Evolutionary conservation across 2,113 vertebrate genomes (phyloP).

Genomic region (Lutjanus erythropterus): DNA sequence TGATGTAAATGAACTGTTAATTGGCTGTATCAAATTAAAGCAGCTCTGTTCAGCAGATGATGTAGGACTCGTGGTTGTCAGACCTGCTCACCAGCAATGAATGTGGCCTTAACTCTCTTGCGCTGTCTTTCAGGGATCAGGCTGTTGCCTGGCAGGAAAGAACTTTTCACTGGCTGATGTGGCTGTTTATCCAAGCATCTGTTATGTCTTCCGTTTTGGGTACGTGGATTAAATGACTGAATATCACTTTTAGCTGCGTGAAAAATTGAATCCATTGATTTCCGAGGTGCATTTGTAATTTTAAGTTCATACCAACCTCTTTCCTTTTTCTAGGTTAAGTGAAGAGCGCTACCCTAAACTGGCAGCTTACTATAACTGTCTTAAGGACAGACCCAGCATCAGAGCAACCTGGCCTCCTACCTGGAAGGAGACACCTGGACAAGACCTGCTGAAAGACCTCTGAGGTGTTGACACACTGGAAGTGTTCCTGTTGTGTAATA

Average conservation of each 20-base stretch:
- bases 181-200: slow-evolving; percentile 60
- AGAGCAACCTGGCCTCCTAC: slow-evolving; percentile 73
- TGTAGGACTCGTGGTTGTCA: not conserved
- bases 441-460: slow-evolving; percentile 67
- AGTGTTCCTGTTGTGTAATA: not conserved
- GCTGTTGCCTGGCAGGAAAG: slow-evolving; percentile 71
- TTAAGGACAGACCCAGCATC: slow-evolving; percentile 81
- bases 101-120: not conserved
- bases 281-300: no score
- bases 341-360: slow-evolving; percentile 76
- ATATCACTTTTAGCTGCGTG: not conserved
- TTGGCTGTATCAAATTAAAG: not conserved
- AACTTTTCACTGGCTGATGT: slow-evolving; percentile 77
- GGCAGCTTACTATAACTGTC: slow-evolving; percentile 69
- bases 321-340: slow-evolving; percentile 62
- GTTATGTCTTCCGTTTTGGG: slow-evolving; percentile 70
- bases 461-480: slow-evolving; percentile 43
- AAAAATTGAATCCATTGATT: not conserved
- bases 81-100: not conserved
- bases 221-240: slow-evolving; percentile 21
- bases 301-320: not conserved
- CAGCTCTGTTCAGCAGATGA: not conserved
- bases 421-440: slow-evolving; percentile 70
- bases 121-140: slow-evolving; percentile 1
- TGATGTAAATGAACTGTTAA: not conserved